These are phyloP conservation scores for Isotomurus palustris DNA, from an alignment of 2,888 invertebrate species.

Conservation along the genomic window DNA sequence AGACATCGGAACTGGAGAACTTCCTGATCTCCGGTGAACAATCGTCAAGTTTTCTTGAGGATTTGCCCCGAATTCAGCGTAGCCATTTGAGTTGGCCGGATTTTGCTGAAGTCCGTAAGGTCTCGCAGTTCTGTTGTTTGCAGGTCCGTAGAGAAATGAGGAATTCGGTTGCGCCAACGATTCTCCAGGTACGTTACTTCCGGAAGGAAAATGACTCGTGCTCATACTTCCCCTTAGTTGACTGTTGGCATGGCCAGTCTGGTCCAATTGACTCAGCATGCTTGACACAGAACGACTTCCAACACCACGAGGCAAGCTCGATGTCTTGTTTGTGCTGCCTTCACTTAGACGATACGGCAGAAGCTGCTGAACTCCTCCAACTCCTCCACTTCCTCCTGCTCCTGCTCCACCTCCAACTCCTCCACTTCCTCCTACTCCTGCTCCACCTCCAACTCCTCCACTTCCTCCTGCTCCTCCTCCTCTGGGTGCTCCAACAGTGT, in stretches of 20 bases:
- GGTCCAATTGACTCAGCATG: conserved; percentile 33
- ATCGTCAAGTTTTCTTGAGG: conserved; percentile 2
- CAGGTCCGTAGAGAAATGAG: conserved; percentile 38
- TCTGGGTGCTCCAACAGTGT: neutral
- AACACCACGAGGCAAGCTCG: conserved; percentile 44
- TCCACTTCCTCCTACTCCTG: too few species aligned
- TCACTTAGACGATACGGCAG: conserved; percentile 44
- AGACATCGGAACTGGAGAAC: conserved; percentile 46
- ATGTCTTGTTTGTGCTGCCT: conserved; percentile 36
- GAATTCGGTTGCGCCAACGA: conserved; percentile 15
- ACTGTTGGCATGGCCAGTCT: conserved; percentile 8
- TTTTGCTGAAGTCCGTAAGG: conserved; percentile 1
- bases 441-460: too few species aligned
- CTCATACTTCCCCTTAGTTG: conserved; percentile 22
- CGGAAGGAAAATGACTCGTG: conserved; percentile 23
- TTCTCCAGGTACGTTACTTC: conserved; percentile 2
- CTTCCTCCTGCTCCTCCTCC: too few species aligned
- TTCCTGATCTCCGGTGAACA: conserved; percentile 44
- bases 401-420: too few species aligned
- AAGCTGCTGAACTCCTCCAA: conserved; percentile 39
- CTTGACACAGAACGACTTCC: conserved; percentile 41
- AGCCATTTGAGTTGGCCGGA: neutral
- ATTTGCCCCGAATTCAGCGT: conserved; percentile 3
- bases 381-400: too few species aligned
- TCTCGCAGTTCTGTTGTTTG: conserved; percentile 15